Base-by-base conservation (phyloP, 2,888 invertebrate species). In the Campoplex nolae region DNA sequence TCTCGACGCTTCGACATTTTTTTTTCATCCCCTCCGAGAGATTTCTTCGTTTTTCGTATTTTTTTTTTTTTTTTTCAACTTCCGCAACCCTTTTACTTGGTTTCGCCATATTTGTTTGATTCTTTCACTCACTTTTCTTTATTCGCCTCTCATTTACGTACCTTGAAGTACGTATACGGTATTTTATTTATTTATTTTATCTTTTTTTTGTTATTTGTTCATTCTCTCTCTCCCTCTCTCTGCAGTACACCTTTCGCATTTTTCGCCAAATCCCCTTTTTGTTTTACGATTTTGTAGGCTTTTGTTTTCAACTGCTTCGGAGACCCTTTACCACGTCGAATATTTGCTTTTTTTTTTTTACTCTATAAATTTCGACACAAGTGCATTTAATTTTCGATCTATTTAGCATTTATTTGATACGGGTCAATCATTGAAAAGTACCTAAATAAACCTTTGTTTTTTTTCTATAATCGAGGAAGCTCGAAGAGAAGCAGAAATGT, bases 51-150 rank as follows among this genome's bases (percentile, higher is more conserved):
- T 56, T 62, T 42, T 58, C 32, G 32, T 28, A 51, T 48, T 35
- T 35, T 6, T 48, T 54, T 62, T n/a, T n/a, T 62, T 75, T 16
- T 70, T 48, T 68, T 56, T 77, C 56, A 67, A 67, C 68, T 80
- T 74, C 62, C 45, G 51, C 73, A 77, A 54, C 74, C 75, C 79
- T 76, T 73, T 74, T 62, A 23, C 35, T 23, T 23, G 73, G 42
- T 80, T 70, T 80, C 73, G 13, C 73, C 28, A 76, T 80, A 67
- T 67, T 83, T 70, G 32, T 86, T 38, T 70, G 23, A 73, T 51
- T 73, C 62, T 73, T 81, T 54, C 54, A 65, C 80, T 80, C 70
- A 77, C 80, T 73, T 73, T 80, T 42, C 56, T 83, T 76, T 71
- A 75, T 78, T 83, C 54, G 28, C 38, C 28, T 0, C 35, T 80